Conservation (phyloP, 2,888 invertebrate genomes). For the Leptopterna dolabrata region DNA sequence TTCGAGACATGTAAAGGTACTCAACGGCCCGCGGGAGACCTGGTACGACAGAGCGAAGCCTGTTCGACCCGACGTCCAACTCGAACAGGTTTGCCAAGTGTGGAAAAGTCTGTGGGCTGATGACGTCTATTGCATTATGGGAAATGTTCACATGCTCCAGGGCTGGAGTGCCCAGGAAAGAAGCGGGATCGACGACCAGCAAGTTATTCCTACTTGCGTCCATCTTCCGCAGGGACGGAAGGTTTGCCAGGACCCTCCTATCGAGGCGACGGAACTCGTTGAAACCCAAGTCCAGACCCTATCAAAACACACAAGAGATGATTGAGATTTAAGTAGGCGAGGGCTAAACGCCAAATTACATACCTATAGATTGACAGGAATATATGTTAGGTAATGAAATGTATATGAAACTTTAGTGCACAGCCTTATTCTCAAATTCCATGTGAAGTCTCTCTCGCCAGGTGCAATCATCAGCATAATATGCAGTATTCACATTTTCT, state of each 20-base stretch:
- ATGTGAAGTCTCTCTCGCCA: too few species aligned
- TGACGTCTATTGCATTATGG: conserved; percentile 75
- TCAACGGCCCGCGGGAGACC: conserved; percentile 83
- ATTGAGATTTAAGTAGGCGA: not conserved
- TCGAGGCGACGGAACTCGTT: conserved; percentile 81
- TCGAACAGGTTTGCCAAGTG: conserved; percentile 81
- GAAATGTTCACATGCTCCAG: conserved; percentile 86
- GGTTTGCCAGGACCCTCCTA: conserved; percentile 77
- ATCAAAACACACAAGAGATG: conserved; percentile 55
- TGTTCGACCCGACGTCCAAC: conserved; percentile 80
- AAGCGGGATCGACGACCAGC: conserved; percentile 76
- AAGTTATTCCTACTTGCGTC: conserved; percentile 83
- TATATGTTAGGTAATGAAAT: too few species aligned
- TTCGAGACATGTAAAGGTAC: conserved; percentile 77
- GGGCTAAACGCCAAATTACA: not conserved
- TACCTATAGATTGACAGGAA: too few species aligned
- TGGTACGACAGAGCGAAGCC: conserved; percentile 73
- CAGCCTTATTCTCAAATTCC: too few species aligned
- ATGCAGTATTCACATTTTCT: too few species aligned
- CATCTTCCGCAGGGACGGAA: conserved; percentile 80
- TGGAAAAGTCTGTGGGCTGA: conserved; percentile 82
- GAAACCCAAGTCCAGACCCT: conserved; percentile 81
- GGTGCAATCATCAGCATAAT: too few species aligned
- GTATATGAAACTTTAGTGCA: too few species aligned
- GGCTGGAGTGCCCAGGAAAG: conserved; percentile 78